A percentile compares a stretch with the other conserved stretches of the same genome.
These are phyloP conservation scores for Elachura formosa DNA, from an alignment of 2,113 vertebrate species.

Conservation along the genomic window DNA sequence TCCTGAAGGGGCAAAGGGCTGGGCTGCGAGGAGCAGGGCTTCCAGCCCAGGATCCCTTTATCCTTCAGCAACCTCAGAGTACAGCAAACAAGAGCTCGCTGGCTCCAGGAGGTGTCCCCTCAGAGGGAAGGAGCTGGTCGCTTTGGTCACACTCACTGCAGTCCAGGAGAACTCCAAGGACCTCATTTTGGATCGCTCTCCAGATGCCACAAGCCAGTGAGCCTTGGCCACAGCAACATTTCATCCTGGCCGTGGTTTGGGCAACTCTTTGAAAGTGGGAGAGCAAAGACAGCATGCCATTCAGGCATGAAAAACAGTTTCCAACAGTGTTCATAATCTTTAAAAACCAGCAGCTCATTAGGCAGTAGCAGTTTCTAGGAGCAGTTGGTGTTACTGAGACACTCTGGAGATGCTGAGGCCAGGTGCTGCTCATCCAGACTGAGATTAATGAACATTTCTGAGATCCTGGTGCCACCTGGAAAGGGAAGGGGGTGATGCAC, in stretches of 20 bases:
- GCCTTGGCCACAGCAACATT: rapidly evolving
- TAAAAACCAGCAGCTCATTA: neutral
- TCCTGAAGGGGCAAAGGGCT: rapidly evolving
- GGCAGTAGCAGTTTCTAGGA: neutral
- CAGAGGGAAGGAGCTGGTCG: neutral
- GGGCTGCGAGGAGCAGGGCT: neutral
- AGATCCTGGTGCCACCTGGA: rapidly evolving
- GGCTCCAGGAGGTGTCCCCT: neutral
- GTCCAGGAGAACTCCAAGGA: neutral
- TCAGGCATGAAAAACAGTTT: no score
- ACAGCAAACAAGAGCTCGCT: rapidly evolving
- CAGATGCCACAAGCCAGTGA: rapidly evolving
- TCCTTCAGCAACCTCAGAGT: rapidly evolving
- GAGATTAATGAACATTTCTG: neutral
- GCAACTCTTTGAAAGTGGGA: no score
- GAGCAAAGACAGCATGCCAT: no score
- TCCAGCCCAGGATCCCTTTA: rapidly evolving
- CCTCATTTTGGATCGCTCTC: rapidly evolving
- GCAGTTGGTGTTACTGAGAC: neutral
- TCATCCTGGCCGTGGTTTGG: neutral
- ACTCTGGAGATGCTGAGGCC: neutral
- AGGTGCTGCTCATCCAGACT: neutral
- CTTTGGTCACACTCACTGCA: neutral
- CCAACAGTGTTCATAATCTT: no score
- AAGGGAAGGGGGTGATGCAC: rapidly evolving